Percentiles rank a stretch among this genome's conserved stretches.
Conservation (phyloP, 2,113 vertebrate species). For the Solenodon paradoxus region DNA sequence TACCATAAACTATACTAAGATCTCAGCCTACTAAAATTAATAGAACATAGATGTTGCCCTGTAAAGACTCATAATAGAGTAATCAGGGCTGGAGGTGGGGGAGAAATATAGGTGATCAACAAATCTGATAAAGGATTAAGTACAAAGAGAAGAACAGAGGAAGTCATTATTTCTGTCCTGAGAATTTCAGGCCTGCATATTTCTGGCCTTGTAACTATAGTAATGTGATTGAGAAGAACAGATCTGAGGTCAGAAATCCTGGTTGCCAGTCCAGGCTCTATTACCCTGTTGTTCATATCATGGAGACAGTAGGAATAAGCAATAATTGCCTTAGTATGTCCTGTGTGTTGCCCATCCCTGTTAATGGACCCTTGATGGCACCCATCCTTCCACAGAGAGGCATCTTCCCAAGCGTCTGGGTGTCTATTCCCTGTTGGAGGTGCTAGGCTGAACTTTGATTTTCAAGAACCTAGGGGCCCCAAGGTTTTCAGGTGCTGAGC, state of each 20-base stretch:
- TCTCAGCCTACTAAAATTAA: background rate
- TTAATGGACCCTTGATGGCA: background rate
- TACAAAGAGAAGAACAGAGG: background rate
- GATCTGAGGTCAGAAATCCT: background rate
- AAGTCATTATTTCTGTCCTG: background rate
- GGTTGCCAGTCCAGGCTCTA: background rate
- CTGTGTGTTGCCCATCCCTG: background rate
- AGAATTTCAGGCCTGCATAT: background rate
- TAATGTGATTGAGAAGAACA: background rate
- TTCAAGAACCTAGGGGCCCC: background rate
- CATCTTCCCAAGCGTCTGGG: background rate
- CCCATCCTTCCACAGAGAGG: background rate
- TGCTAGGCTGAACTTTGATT: background rate
- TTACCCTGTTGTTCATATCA: background rate
- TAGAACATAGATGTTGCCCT: background rate
- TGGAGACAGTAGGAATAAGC: background rate
- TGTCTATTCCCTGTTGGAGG: background rate
- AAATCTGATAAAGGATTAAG: background rate
- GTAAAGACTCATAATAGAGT: background rate
- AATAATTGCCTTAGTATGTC: background rate
- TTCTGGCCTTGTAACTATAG: background rate
- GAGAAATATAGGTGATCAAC: background rate
- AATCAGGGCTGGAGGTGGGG: accelerated
- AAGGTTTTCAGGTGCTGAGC: background rate
- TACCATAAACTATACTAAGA: background rate